phyloP scores from a whole-genome alignment of 2,888 invertebrate genomes.

The Epinotia brunnichana region DNA sequence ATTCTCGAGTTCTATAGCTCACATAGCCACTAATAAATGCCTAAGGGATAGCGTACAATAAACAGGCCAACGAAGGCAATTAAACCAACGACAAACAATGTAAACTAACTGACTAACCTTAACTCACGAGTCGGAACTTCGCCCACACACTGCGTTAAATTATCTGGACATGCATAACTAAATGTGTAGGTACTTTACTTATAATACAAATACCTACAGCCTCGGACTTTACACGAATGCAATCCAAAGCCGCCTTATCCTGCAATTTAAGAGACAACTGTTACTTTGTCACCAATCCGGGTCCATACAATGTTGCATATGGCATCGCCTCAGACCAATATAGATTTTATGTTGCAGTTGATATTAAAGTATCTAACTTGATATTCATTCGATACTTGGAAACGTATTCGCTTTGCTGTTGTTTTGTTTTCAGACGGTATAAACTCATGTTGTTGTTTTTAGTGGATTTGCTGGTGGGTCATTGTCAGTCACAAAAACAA shows the following conservation, averaged over 20 bases:
- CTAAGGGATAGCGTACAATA: no score
- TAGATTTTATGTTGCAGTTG: constrained; percentile 59
- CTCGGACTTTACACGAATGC: constrained; percentile 44
- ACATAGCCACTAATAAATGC: no score
- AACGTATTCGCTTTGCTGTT: constrained; percentile 38
- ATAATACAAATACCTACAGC: constrained; percentile 36
- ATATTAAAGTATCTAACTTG: constrained; percentile 59
- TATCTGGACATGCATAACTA: not conserved
- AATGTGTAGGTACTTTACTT: not conserved
- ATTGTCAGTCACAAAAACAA: no score
- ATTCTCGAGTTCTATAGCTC: no score
- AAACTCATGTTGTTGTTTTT: constrained; percentile 24
- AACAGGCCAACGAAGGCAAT: no score
- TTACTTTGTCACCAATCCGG: constrained; percentile 55
- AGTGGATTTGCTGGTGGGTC: constrained; percentile 9
- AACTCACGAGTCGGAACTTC: not conserved
- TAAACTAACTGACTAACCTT: not conserved
- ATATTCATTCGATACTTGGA: constrained; percentile 43
- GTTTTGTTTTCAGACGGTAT: constrained; percentile 36
- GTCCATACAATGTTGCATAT: constrained; percentile 58
- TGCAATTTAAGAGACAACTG: constrained; percentile 69
- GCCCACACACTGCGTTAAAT: constrained; percentile 2
- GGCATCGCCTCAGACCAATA: constrained; percentile 45
- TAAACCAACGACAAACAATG: no score
- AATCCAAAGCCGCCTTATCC: constrained; percentile 60